Evolutionary conservation across 2,113 vertebrate genomes (phyloP), one percentile per base, ranked within the genome.

Genomic region (Tringa solitaria): DNA sequence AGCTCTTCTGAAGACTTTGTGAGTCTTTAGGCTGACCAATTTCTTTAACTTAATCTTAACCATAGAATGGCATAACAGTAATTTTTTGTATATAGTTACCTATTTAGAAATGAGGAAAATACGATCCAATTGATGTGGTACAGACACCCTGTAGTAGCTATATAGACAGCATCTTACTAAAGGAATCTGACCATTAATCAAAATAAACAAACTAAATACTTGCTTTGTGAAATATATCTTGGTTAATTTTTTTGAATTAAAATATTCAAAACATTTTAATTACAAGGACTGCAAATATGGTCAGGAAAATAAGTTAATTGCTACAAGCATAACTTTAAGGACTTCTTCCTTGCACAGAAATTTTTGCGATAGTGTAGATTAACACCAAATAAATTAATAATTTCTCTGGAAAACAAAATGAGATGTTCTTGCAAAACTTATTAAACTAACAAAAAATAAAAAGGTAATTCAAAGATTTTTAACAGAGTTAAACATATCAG

Each of bases 51-150:
- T 45, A 27, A 53, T 8, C 30, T 41, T 30, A 39, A 43, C 17
- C 23, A 50, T 0, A 80, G 11, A 84, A 72, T 3, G 6, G 5
- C 6, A 9, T 2, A 72, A 59, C 1, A 7, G 24, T 46, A n/a
- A 19, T 8, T 33, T 84, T 68, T 30, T 10, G 21, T 37, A 39
- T 6, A 2, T 33, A 51, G 37, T 80, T 43, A 30, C 16, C 32
- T 37, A 27, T 24, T 33, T 41, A 41, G 37, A 59, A 87, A 59
- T 28, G 4, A 80, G 45, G 8, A 82, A 59, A 81, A 78, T 4
- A 56, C 23, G 74, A 17, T 19, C 35, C 39, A 35, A 54, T 53
- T 37, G 26, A n/a, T 17, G 7, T 3, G 8, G 39, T 41, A 6
- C 12, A 53, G 12, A 67, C 10, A 63, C 14, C 22, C 20, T 37